Evolutionary conservation across 2,113 vertebrate species (phyloP), one percentile per base, ranked within the genome.

Genomic region (Oxyura jamaicensis): DNA sequence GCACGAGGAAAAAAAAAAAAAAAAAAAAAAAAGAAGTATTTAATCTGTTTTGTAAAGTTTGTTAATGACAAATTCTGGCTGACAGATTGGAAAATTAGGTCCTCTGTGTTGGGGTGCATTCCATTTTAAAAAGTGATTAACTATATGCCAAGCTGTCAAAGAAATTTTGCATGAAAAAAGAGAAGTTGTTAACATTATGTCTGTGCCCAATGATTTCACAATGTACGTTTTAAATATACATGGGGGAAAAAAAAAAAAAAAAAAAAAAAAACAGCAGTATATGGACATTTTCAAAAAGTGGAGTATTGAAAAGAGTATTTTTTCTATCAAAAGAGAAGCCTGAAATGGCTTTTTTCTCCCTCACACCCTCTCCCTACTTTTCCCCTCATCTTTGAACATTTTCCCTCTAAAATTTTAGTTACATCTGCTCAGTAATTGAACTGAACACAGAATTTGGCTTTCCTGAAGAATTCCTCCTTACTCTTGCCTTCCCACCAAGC

Each of bases 81-180:
- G 80, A 93, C 53, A 91, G 87, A 90, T 86, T 89, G 80, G 86
- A 96, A 95, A 93, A 92, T 60, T 44, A 92, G 60, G 48, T 90
- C 76, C 6, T 48, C 69, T 78, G 48, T 82, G 62, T 25, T 86
- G 69, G 48, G 88, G 69, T 95, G 83, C 79, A 88, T 91, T 96
- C 76, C 72, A 56, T 94, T 96, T 75, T 22, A 28, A 83, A 71
- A 83, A 71, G n/a, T 88, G 90, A 94, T 96, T 94, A 96, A 88
- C 79, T 91, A 6, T 78, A 60, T 81, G 58, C 88, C 83, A 95
- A 91, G 62, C 56, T 90, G 68, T 93, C 83, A 79, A 91, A 96
- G 58, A 90, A 86, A 88, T 96, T 91, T 94, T 96, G 52, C 90
- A 93, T 92, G 52, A 86, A 83, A 94, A 96, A 91, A 80, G 90